Evolutionary conservation across 1,140 invertebrate species (phyloP).

Genomic region (Drosophila chauvacae): DNA sequence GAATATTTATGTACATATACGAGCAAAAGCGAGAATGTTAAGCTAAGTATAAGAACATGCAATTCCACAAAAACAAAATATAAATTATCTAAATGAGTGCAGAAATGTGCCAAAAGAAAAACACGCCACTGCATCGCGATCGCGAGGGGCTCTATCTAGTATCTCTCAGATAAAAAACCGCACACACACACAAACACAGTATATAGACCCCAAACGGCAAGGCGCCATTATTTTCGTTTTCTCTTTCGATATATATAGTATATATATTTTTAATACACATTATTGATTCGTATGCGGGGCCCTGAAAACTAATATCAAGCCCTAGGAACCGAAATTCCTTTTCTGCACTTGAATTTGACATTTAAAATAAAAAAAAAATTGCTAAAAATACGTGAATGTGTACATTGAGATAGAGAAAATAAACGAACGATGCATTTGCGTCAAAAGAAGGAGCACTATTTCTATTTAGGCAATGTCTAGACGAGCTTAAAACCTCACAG

Average conservation of each 20-base stretch:
- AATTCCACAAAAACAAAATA: conserved; percentile 42
- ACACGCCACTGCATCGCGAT: conserved; percentile 50
- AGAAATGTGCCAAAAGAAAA: conserved; percentile 41
- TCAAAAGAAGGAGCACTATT: conserved; percentile 47
- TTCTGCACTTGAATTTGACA: conserved; percentile 66
- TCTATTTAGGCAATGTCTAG: conserved; percentile 66
- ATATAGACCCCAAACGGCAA: conserved; percentile 38
- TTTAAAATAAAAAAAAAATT: conserved; percentile 48
- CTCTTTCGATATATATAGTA: conserved; percentile 23
- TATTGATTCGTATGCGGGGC: conserved; percentile 1
- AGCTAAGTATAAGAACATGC: conserved; percentile 35
- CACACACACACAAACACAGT: conserved; percentile 22
- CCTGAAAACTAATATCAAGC: conserved; percentile 17
- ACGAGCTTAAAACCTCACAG: conserved; percentile 35
- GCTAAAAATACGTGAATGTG: conserved; percentile 52
- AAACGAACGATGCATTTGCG: conserved; percentile 38
- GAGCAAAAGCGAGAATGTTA: conserved; percentile 2
- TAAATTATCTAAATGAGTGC: conserved; percentile 55
- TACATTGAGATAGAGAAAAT: conserved; percentile 26
- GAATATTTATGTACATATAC: neutral
- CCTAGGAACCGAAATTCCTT: conserved; percentile 14
- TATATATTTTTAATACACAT: conserved; percentile 11
- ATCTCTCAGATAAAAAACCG: conserved; percentile 63
- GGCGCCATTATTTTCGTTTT: conserved; percentile 62
- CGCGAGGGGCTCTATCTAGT: conserved; percentile 19